These are phyloP conservation scores for Palaemon carinicauda DNA, from an alignment of 1,140 invertebrate genomes.

Conservation along the genomic window DNA sequence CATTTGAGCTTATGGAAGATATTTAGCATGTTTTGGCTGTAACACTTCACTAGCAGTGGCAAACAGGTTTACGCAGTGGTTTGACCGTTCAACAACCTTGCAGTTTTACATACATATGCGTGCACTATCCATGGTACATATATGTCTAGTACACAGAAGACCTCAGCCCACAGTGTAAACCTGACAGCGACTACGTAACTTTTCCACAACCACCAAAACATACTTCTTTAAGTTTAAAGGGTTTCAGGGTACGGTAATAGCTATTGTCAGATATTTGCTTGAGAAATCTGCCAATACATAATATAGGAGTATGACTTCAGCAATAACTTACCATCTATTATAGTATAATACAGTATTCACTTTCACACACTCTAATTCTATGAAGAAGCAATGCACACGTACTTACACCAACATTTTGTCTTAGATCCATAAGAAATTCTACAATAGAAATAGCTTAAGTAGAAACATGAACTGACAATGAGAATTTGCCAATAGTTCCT, in stretches of 20 bases:
- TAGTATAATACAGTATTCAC: constrained; percentile 37
- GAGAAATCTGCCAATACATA: constrained; percentile 47
- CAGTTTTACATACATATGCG: too few relatives aligned
- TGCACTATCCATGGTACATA: too few relatives aligned
- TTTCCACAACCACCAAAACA: background rate
- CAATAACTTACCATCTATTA: constrained; percentile 31
- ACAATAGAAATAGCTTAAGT: constrained; percentile 51
- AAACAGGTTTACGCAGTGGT: too few relatives aligned
- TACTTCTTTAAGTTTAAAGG: background rate
- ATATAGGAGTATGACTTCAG: constrained; percentile 43
- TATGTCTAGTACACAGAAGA: too few relatives aligned
- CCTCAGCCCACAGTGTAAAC: too few relatives aligned
- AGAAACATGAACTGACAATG: constrained; percentile 50
- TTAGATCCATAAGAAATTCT: constrained; percentile 48
- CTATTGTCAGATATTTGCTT: constrained; percentile 44
- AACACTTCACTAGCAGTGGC: background rate
- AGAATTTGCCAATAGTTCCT: constrained; percentile 49
- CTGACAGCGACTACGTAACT: too few relatives aligned
- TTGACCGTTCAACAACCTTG: too few relatives aligned
- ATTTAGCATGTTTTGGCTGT: constrained; percentile 36
- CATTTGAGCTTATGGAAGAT: constrained; percentile 55
- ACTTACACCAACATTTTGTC: constrained; percentile 56
- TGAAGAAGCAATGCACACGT: constrained; percentile 55
- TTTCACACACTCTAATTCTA: constrained; percentile 53
- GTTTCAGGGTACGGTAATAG: constrained; percentile 29